Base-by-base conservation (phyloP, 2,888 invertebrate genomes). In the Xestia ashworthii region DNA sequence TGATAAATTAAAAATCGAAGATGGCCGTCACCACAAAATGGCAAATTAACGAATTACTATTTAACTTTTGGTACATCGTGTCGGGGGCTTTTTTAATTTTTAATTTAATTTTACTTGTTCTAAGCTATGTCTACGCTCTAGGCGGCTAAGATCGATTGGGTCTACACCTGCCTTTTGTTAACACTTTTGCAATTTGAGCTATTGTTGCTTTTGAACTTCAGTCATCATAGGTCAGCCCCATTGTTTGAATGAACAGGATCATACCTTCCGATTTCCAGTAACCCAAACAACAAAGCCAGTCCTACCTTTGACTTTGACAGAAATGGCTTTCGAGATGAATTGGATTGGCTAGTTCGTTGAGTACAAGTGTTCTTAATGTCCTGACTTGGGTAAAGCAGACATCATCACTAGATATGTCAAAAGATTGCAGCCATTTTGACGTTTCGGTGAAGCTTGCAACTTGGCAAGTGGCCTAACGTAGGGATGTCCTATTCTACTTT, bases 221-320 rank as follows among this genome's bases (percentile, higher is more conserved):
- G 67, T 8, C 11, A 58, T 19, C 14, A 5, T 19, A 19, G 0
- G 32, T 32, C 32, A 25, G 14, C 38, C 19, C 5, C 46, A 66
- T 66, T 44, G 19, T 44, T 66, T 66, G 65, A 44, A 25, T n/a
- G 14, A 19, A 46, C 44, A 46, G 16, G 3, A 5, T 19, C 25
- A 19, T 25, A 25, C 44, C 6, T 32, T 32, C 16, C 16, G 14
- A 22, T 32, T 25, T 44, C 65, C 25, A 32, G 46, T 25, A 44
- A 41, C 8, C 9, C 9, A 70, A 44, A 1, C 22, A 14, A 32
- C 44, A 22, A 44, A 16, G 22, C 25, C 44, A 38, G 66, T 60
- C 8, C 32, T 60, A 60, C n/a, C 50, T 70, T 19, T 70, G 69
- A 69, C 41, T 50, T n/a, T 67, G 68, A 68, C 38, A 25, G 8